Evolutionary conservation across 2,113 vertebrate genomes (phyloP).

Genomic region (Takifugu bimaculatus): DNA sequence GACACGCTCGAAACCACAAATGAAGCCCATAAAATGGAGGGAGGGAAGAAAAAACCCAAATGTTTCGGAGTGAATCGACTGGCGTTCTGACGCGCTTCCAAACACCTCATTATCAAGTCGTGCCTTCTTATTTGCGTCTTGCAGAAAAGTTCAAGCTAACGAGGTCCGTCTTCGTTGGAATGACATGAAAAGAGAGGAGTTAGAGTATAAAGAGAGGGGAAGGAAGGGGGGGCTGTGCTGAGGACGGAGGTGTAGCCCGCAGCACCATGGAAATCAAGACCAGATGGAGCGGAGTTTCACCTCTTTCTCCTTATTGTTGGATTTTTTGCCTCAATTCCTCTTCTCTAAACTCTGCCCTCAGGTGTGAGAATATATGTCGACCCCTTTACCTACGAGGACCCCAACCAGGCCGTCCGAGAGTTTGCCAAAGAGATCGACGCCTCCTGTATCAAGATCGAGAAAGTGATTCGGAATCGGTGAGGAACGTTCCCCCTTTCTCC

Average conservation of each 20-base stretch:
- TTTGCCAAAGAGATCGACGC: conserved; percentile 99
- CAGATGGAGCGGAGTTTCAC: conserved; percentile 56
- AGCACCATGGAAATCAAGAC: conserved; percentile 63
- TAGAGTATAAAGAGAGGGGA: conserved; percentile 21
- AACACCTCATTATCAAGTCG: conserved; percentile 65
- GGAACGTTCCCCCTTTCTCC: neutral
- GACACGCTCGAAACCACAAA: conserved; percentile 29
- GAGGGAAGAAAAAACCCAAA: conserved; percentile 7
- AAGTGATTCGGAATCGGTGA: conserved; percentile 98
- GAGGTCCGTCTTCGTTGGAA: conserved; percentile 47
- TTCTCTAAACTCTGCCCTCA: conserved; percentile 50
- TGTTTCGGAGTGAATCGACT: conserved; percentile 51
- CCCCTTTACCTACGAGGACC: conserved; percentile 97
- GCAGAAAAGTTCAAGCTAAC: conserved; percentile 53
- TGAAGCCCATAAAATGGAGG: conserved; percentile 33
- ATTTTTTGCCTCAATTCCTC: conserved; percentile 11
- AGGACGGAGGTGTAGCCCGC: conserved; percentile 50
- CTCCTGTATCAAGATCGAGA: conserved; percentile 98
- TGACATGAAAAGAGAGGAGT: conserved; percentile 44
- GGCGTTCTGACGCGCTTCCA: conserved; percentile 35
- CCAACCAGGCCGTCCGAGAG: conserved; percentile 96
- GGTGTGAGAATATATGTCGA: conserved; percentile 97
- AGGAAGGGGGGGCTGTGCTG: conserved; percentile 28
- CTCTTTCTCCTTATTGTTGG: conserved; percentile 11
- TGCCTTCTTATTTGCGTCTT: conserved; percentile 42